phyloP scores from a whole-genome alignment of 1,140 invertebrate genomes.

The Phymorhynchus buccinoides region DNA sequence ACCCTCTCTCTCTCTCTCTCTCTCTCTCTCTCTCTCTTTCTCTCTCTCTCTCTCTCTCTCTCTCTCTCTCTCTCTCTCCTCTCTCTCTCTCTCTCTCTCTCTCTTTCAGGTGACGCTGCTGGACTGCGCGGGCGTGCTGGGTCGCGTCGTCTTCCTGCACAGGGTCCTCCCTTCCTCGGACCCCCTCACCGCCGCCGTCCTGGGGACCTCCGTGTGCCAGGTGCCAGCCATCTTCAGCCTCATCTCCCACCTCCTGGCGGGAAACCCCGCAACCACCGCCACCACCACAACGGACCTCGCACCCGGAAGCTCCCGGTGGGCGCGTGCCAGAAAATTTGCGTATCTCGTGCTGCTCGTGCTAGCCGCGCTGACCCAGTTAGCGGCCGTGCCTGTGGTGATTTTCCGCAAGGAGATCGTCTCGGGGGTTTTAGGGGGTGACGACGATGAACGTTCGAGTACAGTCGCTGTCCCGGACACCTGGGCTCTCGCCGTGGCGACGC shows the following conservation, averaged over 20 bases:
- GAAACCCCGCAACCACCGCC: not conserved
- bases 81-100: too few species aligned
- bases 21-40: too few species aligned
- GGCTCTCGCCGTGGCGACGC: constrained; percentile 19
- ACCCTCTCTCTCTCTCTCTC: too few species aligned
- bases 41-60: too few species aligned
- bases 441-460: not conserved
- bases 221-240: constrained; percentile 51
- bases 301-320: not conserved
- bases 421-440: not conserved
- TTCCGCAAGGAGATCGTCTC: not conserved
- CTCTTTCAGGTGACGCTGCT: constrained; percentile 49
- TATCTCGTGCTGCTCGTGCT: constrained; percentile 5
- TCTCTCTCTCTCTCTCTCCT: too few species aligned
- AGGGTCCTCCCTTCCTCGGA: constrained; percentile 48
- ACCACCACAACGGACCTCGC: not conserved
- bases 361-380: constrained; percentile 38
- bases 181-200: constrained; percentile 39
- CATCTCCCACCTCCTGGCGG: not conserved
- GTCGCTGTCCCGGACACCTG: not conserved
- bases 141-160: constrained; percentile 50
- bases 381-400: constrained; percentile 15
- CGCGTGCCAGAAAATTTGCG: not conserved
- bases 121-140: constrained; percentile 50
- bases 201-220: constrained; percentile 47